Evolutionary conservation across 2,113 vertebrate genomes (phyloP).

Genomic region (Paraplagusia blochii): DNA sequence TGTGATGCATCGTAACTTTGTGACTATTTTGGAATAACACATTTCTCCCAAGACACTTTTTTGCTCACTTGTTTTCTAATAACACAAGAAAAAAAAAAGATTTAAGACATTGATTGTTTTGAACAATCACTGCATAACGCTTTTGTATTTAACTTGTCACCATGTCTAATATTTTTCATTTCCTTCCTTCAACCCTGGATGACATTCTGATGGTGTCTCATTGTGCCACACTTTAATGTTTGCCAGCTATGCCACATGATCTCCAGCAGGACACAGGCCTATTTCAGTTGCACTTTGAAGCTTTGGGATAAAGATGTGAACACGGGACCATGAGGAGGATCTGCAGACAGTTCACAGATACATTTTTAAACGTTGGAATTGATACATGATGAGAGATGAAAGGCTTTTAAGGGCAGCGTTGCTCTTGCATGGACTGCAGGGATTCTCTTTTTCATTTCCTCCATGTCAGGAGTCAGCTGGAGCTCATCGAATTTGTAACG

Average conservation of each 20-base stretch:
- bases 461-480: constrained; percentile 19
- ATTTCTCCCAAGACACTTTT: no score
- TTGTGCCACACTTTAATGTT: neutral
- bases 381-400: constrained; percentile 45
- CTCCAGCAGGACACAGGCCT: neutral
- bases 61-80: no score
- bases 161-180: no score
- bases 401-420: constrained; percentile 13
- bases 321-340: neutral
- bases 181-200: no score
- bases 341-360: constrained; percentile 11
- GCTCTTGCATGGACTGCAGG: constrained; percentile 32
- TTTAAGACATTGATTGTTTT: no score
- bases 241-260: neutral
- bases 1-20: no score
- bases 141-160: no score
- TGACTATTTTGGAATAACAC: no score
- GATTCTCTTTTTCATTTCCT: constrained; percentile 49
- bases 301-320: constrained; percentile 17
- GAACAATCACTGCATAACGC: no score
- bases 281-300: neutral
- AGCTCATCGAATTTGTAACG: constrained; percentile 24
- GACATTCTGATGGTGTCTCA: no score
- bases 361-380: constrained; percentile 13
- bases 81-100: no score